Evolutionary conservation across 1,140 invertebrate genomes (phyloP).

Genomic region (Acyrthosiphon pisum): DNA sequence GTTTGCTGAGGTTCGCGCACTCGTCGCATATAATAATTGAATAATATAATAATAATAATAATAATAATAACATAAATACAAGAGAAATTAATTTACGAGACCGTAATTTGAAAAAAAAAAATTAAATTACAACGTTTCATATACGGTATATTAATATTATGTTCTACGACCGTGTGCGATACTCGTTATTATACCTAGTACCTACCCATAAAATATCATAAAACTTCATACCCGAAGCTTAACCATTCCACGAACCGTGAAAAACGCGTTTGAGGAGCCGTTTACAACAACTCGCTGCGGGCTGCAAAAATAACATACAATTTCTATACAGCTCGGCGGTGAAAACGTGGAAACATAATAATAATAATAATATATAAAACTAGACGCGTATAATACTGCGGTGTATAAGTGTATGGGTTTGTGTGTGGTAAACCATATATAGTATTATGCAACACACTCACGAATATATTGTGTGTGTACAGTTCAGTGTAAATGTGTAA

Average conservation of each 20-base stretch:
- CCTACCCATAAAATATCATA: background rate
- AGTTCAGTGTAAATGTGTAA: background rate
- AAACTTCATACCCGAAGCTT: background rate
- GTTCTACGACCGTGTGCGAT: background rate
- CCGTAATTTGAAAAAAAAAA: background rate
- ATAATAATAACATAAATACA: background rate
- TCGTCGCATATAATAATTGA: background rate
- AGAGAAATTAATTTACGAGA: slow-evolving; percentile 12
- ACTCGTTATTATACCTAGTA: background rate
- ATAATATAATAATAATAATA: background rate
- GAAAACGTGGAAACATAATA: background rate
- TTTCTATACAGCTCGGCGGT: background rate
- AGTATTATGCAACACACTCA: background rate
- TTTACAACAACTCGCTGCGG: background rate
- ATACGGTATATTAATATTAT: background rate
- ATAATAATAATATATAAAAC: background rate
- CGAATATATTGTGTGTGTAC: background rate
- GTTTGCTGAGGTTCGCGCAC: background rate
- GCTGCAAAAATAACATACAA: background rate
- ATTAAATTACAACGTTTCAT: background rate
- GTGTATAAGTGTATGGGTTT: background rate
- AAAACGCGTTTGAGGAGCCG: slow-evolving; percentile 18
- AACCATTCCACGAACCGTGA: background rate
- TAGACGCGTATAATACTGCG: background rate
- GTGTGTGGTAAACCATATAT: background rate